Evolutionary conservation across 2,113 vertebrate species (phyloP).

Genomic region (Perca schrenkii): DNA sequence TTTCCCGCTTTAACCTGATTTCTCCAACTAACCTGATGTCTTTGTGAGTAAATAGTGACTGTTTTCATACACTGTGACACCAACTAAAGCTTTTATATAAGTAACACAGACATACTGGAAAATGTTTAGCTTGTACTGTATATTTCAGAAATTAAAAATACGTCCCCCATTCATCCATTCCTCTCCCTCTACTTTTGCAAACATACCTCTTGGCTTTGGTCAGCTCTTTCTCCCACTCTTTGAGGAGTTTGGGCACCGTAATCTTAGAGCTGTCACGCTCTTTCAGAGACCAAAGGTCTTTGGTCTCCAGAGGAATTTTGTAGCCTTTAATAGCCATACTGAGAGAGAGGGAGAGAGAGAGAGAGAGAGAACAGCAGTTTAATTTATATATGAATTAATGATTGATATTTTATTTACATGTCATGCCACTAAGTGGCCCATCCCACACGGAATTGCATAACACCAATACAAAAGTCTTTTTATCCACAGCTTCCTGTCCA

Average conservation of each 20-base stretch:
- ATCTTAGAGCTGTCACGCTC: constrained; percentile 86
- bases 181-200: not conserved
- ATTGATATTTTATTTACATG: too few relatives aligned
- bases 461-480: too few relatives aligned
- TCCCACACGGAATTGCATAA: too few relatives aligned
- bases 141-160: not conserved
- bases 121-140: not conserved
- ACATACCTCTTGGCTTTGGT: constrained; percentile 78
- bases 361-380: constrained; percentile 29
- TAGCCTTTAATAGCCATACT: constrained; percentile 94
- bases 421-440: too few relatives aligned
- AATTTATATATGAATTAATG: not conserved
- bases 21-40: not conserved
- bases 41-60: not conserved
- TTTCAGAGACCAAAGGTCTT: constrained; percentile 95
- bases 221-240: constrained; percentile 91
- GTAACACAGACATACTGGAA: not conserved
- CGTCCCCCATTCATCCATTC: not conserved
- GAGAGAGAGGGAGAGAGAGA: constrained; percentile 32
- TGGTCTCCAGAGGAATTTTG: constrained; percentile 89
- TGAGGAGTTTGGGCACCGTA: constrained; percentile 87
- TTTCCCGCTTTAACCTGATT: constrained; percentile 37
- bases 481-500: too few relatives aligned
- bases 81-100: not conserved
- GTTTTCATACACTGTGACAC: not conserved